Evolutionary conservation across 2,888 invertebrate species (phyloP), one percentile per base, ranked within the genome.

Genomic region (Serripes groenlandicus): DNA sequence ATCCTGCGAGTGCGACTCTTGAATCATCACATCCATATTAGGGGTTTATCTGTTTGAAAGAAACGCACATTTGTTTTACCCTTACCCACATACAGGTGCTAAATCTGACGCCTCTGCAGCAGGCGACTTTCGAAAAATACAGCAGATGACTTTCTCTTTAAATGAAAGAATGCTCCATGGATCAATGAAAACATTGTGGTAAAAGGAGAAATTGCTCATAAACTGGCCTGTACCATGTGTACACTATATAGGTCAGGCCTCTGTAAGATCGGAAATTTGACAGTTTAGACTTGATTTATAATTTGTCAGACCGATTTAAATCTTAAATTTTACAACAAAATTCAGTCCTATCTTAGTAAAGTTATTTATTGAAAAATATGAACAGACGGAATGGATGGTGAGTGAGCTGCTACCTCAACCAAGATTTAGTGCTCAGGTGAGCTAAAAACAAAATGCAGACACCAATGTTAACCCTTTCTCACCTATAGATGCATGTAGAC

Each of bases 11-110:
- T 83, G 71, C 28, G 54, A 56, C 56, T 74, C 60, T 5, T 54
- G 56, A 7, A 49, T 30, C 52, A 83, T 49, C 32, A 83, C 70
- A 68, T 79, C 83, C 78, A 79, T 79, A n/a, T n/a, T n/a, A n/a
- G n/a, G n/a, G n/a, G n/a, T n/a, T n/a, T n/a, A n/a, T n/a, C n/a
- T n/a, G n/a, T n/a, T n/a, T n/a, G n/a, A n/a, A n/a, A n/a, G n/a
- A n/a, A n/a, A n/a, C n/a, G n/a, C n/a, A n/a, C n/a, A n/a, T n/a
- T n/a, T n/a, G n/a, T n/a, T n/a, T n/a, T n/a, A n/a, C n/a, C n/a
- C n/a, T n/a, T n/a, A n/a, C n/a, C n/a, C n/a, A n/a, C n/a, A n/a
- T n/a, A n/a, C n/a, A n/a, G n/a, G n/a, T n/a, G n/a, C n/a, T n/a
- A n/a, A n/a, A n/a, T n/a, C n/a, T n/a, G n/a, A n/a, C n/a, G n/a